Base-by-base conservation (phyloP, 2,888 invertebrate species). In the Quadriops clusia region DNA sequence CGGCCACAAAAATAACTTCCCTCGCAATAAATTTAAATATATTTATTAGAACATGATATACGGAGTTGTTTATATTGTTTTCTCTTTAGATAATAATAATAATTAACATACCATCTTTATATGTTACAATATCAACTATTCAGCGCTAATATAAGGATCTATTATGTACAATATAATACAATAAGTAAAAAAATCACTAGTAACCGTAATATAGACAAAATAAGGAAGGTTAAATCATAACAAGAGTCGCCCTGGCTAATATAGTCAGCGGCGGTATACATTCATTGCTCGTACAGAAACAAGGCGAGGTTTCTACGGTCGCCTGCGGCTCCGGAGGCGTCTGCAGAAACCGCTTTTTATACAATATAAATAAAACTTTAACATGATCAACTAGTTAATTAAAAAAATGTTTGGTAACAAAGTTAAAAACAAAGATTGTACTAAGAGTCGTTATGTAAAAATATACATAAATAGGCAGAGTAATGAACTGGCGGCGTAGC, bases 151-250 rank as follows among this genome's bases (percentile, higher is more conserved):
- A 42, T 36, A 39, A 40, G 36, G 41, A 42, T 43, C 40, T 28
- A 25, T 36, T 56, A 56, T 57, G 42, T 57, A 57, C 55, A 56
- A 25, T 53, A 56, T 54, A 54, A 50, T 56, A 56, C 55, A 56
- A 48, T 47, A 33, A 36, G n/a, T 50, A 54, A 46, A 48, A 46
- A 55, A 54, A 47, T 48, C 46, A 49, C 49, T 48, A 49, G 51
- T 52, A 51, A 54, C 49, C 45, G 46, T 42, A 29, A 34, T 31
- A 27, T 43, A 33, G 42, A 41, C 40, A 39, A 45, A 40, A 37
- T 41, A 41, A 43, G 38, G 44, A 42, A 42, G 42, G 32, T 40
- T 37, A 31, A 37, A 37, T 33, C n/a, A 44, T 47, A 49, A 50
- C 39, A 46, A 46, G n/a, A 42, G 38, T 46, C 41, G 42, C 38